A percentile compares a stretch with the other conserved stretches of the same genome.
Evolutionary conservation across 2,797 vertebrate species (phyloP).

Genomic region (Nannoperca australis): DNA sequence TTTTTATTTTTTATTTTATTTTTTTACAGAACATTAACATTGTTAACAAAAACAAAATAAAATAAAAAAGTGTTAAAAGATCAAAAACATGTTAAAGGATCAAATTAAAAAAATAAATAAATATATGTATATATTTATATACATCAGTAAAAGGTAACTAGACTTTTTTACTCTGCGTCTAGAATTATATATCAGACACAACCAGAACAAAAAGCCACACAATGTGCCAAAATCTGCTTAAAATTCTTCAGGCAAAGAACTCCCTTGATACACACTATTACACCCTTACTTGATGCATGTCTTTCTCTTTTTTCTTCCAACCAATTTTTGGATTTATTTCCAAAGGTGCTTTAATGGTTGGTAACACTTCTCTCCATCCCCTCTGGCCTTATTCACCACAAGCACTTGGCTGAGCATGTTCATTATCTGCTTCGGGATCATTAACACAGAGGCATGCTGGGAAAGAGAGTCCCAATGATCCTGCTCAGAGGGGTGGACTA

Average conservation of each 20-base stretch:
- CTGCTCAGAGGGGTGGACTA: slow-evolving; percentile 52
- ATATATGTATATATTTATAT: background rate
- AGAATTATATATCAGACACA: background rate
- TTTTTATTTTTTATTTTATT: background rate
- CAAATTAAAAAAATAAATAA: background rate
- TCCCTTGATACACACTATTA: slow-evolving; percentile 1
- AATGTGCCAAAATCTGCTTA: background rate
- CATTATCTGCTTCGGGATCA: slow-evolving; percentile 62
- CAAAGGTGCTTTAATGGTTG: slow-evolving; percentile 19
- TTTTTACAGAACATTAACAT: background rate
- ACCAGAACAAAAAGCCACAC: background rate
- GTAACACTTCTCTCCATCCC: slow-evolving; percentile 20
- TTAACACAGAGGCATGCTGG: slow-evolving; percentile 66
- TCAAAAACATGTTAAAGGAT: background rate
- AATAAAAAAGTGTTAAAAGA: background rate
- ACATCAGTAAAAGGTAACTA: background rate
- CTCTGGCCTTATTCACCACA: slow-evolving; percentile 31
- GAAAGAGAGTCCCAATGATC: slow-evolving; percentile 59
- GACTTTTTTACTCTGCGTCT: background rate
- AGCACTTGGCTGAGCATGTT: slow-evolving; percentile 40
- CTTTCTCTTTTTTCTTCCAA: background rate
- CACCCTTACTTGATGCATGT: background rate
- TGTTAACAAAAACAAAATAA: background rate
- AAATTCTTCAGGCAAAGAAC: background rate
- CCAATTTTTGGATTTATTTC: slow-evolving; percentile 8